Percentiles rank a stretch among this genome's conserved stretches.
These are phyloP conservation scores for Eupithecia insigniata DNA, from an alignment of 2,888 invertebrate species.

Conservation along the genomic window DNA sequence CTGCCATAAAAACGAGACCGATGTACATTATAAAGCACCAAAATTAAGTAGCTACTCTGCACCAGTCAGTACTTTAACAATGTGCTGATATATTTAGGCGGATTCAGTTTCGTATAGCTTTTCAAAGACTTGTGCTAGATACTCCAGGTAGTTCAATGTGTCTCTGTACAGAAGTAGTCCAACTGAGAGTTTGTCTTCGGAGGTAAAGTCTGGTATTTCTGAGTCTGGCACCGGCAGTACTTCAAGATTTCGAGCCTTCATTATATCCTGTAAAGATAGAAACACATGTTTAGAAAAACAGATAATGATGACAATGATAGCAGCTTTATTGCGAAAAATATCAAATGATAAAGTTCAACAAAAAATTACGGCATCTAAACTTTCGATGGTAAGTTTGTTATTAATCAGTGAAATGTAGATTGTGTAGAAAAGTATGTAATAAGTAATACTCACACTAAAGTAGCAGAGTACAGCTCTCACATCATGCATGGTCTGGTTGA, in stretches of 20 bases:
- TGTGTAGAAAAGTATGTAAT: neutral
- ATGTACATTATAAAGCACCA: constrained; percentile 45
- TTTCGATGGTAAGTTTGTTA: neutral
- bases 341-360: neutral
- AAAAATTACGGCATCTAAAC: neutral
- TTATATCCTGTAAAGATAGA: constrained; percentile 65
- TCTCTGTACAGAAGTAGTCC: constrained; percentile 70
- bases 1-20: constrained; percentile 10
- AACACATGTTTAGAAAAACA: constrained; percentile 31
- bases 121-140: constrained; percentile 69
- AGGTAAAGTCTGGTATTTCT: constrained; percentile 63
- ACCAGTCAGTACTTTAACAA: constrained; percentile 49
- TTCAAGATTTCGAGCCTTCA: constrained; percentile 65
- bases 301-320: neutral
- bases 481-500: constrained; percentile 84
- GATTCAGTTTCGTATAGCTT: constrained; percentile 58
- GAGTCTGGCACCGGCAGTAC: constrained; percentile 61
- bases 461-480: constrained; percentile 87
- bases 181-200: constrained; percentile 53
- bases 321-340: neutral
- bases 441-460: constrained; percentile 81
- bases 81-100: constrained; percentile 49
- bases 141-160: constrained; percentile 73
- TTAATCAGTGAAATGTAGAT: neutral
- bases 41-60: constrained; percentile 51